Conservation (phyloP, 2,797 vertebrate species). For the Poecile montanus region DNA sequence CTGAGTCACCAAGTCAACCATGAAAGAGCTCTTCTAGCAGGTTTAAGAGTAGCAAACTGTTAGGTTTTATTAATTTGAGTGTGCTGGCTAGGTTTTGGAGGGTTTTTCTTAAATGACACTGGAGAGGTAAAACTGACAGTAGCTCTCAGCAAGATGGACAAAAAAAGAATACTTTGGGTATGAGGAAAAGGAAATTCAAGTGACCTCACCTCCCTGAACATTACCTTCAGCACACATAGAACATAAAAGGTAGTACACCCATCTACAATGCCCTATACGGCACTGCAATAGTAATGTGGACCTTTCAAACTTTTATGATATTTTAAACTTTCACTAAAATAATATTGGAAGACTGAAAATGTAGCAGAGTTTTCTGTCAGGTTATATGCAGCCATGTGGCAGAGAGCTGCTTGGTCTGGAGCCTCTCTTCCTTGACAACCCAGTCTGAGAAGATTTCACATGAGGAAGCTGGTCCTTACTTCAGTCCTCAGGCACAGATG, state of each 20-base stretch:
- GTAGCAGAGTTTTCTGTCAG: neutral
- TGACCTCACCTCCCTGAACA: neutral
- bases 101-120: neutral
- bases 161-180: neutral
- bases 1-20: conserved; percentile 34
- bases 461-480: neutral
- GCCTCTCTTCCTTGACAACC: neutral
- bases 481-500: neutral
- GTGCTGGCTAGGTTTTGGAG: neutral
- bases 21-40: conserved; percentile 36
- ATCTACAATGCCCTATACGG: neutral
- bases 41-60: conserved; percentile 9
- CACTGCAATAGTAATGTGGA: neutral
- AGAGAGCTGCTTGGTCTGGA: neutral
- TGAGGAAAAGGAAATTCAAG: neutral
- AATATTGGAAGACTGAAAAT: neutral
- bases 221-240: neutral
- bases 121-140: conserved; percentile 9
- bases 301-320: neutral
- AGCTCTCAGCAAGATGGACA: neutral
- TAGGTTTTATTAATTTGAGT: conserved; percentile 36
- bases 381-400: neutral
- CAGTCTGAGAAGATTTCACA: neutral
- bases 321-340: neutral
- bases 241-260: neutral